A percentile compares a stretch with the other conserved stretches of the same genome.
Evolutionary conservation across 2,888 invertebrate genomes (phyloP).

Genomic region (Polylopha cassiicola): DNA sequence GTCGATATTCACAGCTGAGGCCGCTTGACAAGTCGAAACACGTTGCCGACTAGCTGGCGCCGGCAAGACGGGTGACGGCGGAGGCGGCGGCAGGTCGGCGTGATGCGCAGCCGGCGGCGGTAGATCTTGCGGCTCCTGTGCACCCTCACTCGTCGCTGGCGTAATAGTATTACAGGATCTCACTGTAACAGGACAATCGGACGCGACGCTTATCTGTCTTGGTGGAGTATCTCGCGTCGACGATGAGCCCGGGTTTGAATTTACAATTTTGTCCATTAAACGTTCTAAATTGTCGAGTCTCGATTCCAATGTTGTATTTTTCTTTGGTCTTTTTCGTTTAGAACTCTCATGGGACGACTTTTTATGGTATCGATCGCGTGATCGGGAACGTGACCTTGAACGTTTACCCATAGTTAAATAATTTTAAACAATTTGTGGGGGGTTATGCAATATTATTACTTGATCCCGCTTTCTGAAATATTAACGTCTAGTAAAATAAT

Average conservation of each 20-base stretch:
- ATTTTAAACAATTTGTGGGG: too few relatives aligned
- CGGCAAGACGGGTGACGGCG: background rate
- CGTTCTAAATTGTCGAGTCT: slow-evolving; percentile 1
- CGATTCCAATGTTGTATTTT: background rate
- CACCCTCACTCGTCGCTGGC: background rate
- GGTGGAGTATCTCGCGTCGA: background rate
- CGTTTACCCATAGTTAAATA: slow-evolving; percentile 1
- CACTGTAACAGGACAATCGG: background rate
- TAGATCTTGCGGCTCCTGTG: background rate
- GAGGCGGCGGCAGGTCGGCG: background rate
- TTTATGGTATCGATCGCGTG: background rate
- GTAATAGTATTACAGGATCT: background rate
- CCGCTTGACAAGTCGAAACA: too few relatives aligned
- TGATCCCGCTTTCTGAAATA: too few relatives aligned
- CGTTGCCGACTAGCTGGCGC: background rate
- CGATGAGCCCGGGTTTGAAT: background rate
- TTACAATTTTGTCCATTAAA: slow-evolving; percentile 2
- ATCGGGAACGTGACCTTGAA: background rate
- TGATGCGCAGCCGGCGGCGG: background rate
- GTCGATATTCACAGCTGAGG: background rate
- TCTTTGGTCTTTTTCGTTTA: background rate
- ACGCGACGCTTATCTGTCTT: background rate
- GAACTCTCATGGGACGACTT: slow-evolving; percentile 4
- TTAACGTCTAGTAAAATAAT: too few relatives aligned
- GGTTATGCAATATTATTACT: too few relatives aligned